Percentiles rank a stretch among this genome's conserved stretches.
These are phyloP conservation scores for Trichacis sp. DNA, from an alignment of 2,888 invertebrate species.

Conservation along the genomic window DNA sequence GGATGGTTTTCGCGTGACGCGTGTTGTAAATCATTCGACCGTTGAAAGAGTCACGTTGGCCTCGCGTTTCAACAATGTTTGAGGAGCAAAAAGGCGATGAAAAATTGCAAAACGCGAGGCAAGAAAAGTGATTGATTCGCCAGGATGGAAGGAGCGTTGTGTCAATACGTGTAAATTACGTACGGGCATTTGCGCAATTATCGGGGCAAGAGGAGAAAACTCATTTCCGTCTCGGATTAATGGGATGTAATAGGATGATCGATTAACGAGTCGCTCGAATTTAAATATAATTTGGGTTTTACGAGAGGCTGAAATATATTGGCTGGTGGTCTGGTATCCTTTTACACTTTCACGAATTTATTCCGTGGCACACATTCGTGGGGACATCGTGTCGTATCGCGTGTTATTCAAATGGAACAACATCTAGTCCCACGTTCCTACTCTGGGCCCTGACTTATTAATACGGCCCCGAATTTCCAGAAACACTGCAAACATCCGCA, in stretches of 20 bases:
- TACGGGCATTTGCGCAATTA: neutral
- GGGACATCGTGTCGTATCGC: slow-evolving; percentile 59
- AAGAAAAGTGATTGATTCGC: neutral
- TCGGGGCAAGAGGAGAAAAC: neutral
- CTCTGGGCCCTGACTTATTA: slow-evolving; percentile 52
- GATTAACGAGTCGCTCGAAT: slow-evolving; percentile 35
- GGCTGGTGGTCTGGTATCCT: slow-evolving; percentile 57
- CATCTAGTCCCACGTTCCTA: slow-evolving; percentile 43
- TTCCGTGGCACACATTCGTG: slow-evolving; percentile 55
- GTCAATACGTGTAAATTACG: neutral
- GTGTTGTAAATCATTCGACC: slow-evolving; percentile 22
- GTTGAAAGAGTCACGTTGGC: slow-evolving; percentile 8
- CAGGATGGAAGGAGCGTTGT: neutral
- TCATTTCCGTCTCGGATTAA: neutral
- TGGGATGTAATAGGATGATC: slow-evolving; percentile 7
- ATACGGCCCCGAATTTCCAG: slow-evolving; percentile 42
- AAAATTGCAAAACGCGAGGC: neutral
- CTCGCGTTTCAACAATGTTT: neutral
- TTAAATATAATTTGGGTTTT: slow-evolving; percentile 54
- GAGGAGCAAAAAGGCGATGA: neutral
- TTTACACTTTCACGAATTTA: slow-evolving; percentile 51
- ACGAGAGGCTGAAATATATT: slow-evolving; percentile 49
- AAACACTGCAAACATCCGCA: slow-evolving; percentile 19
- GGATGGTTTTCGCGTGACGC: slow-evolving; percentile 22
- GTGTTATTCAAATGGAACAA: slow-evolving; percentile 66